Percentiles rank a stretch among this genome's conserved stretches.
Evolutionary conservation across 2,888 invertebrate species (phyloP).

Genomic region (Himalopsyche tibetana): DNA sequence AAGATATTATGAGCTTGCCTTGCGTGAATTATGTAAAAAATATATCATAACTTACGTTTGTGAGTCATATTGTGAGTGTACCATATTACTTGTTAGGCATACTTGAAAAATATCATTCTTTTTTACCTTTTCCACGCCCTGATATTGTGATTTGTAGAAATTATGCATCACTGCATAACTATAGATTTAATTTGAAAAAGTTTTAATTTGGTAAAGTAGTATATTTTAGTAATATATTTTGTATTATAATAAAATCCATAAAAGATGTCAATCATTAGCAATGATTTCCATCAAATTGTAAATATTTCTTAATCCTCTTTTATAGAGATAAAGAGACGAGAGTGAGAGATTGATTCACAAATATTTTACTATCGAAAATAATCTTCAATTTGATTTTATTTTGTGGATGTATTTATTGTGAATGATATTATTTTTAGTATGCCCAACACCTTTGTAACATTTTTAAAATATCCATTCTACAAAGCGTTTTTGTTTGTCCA

Average conservation of each 20-base stretch:
- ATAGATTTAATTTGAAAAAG: too few species aligned
- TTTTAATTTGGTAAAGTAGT: too few species aligned
- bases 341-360: too few species aligned
- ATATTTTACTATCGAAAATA: too few species aligned
- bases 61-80: slow-evolving; percentile 59
- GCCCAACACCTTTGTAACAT: slow-evolving; percentile 57
- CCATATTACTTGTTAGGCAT: slow-evolving; percentile 52
- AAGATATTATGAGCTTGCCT: slow-evolving; percentile 34
- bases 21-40: slow-evolving; percentile 38
- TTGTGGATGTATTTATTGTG: neutral
- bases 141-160: neutral
- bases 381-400: too few species aligned
- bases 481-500: slow-evolving; percentile 59
- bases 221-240: neutral
- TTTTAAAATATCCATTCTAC: slow-evolving; percentile 55
- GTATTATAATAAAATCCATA: neutral
- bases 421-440: slow-evolving; percentile 49
- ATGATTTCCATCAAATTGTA: too few species aligned
- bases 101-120: slow-evolving; percentile 48
- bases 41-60: slow-evolving; percentile 41
- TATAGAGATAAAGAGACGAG: too few species aligned
- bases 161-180: neutral
- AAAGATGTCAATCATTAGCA: neutral
- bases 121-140: too few species aligned
- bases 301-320: too few species aligned